Base-by-base conservation (phyloP, 2,113 vertebrate species). In the Ctenodactylus gundi region DNA sequence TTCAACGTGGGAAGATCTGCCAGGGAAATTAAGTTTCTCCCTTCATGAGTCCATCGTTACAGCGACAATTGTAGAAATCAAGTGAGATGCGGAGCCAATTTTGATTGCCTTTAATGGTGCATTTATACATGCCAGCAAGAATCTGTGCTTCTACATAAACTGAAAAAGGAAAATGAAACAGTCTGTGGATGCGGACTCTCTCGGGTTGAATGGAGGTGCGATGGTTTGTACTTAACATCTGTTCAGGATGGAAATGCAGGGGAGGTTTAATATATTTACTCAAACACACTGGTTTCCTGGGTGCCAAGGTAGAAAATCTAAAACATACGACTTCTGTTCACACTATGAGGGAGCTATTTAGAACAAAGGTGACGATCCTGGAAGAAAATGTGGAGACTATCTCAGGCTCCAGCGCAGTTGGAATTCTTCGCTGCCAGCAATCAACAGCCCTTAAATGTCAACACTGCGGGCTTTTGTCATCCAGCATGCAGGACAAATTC, bases 171-270 rank as follows among this genome's bases (percentile, higher is more conserved):
- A 96, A 96, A 95, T 88, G 90, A 92, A 97, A 90, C 91, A 55
- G 64, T 91, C 41, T 94, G 91, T 97, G 53, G 85, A 93, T 95
- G 95, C 88, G 68, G 82, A 87, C 85, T 93, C 90, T 95, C 93
- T 93, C 0, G 36, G 94, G 95, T 94, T 97, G 94, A 97, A 97
- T 94, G 96, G 96, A 97, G 97, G 97, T 97, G 95, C 92, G 96
- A 95, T 88, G 86, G 82, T 68, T 96, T 89, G 82, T 95, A 93
- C 88, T 96, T 97, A 97, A 97, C 97, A 97, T 97, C 97, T 97
- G 97, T 96, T 97, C 94, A 86, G 62, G 85, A 90, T 97, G 88
- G 67, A 96, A 90, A 96, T 86, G 90, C 82, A 94, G 85, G 68
- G 41, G 15, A 96, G 88, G 95, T 85, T 96, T 96, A 96, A 97